Conservation (phyloP, 2,797 vertebrate genomes). For the Rhabdophis nuchalis region DNA sequence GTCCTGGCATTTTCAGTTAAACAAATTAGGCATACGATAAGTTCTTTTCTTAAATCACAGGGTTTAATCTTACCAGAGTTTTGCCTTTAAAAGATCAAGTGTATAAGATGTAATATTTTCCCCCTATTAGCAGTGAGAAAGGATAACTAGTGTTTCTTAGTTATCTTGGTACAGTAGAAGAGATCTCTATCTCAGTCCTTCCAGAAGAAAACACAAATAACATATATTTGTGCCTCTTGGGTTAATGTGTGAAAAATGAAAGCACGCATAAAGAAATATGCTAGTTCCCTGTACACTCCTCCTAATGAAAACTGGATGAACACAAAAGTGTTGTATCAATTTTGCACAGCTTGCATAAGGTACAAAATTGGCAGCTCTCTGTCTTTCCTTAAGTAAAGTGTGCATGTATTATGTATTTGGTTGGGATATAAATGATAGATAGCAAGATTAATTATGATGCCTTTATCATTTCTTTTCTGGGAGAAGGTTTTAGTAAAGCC, state of each 20-base stretch:
- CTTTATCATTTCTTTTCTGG: not conserved
- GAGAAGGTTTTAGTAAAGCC: slow-evolving; percentile 1
- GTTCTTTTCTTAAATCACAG: not conserved
- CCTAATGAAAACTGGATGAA: not conserved
- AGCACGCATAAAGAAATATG: not conserved
- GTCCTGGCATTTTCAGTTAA: not conserved
- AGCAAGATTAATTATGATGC: not conserved
- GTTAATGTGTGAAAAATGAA: not conserved
- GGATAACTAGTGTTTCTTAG: not conserved
- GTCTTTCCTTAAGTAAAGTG: not conserved
- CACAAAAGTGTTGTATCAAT: not conserved
- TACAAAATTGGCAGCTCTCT: not conserved
- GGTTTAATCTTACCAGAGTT: not conserved
- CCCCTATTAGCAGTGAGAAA: not conserved
- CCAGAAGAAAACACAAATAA: too few relatives aligned
- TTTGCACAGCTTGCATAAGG: not conserved
- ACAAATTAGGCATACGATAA: not conserved
- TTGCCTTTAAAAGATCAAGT: not conserved
- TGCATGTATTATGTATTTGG: not conserved
- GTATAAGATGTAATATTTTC: not conserved
- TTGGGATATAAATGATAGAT: not conserved
- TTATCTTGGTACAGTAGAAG: not conserved
- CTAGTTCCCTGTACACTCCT: not conserved
- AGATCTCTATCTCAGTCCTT: not conserved
- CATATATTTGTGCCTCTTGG: not conserved